A percentile compares a stretch with the other conserved stretches of the same genome.
These are phyloP conservation scores for Sylvicapra grimmia DNA, from an alignment of 2,113 vertebrate species.

Conservation along the genomic window DNA sequence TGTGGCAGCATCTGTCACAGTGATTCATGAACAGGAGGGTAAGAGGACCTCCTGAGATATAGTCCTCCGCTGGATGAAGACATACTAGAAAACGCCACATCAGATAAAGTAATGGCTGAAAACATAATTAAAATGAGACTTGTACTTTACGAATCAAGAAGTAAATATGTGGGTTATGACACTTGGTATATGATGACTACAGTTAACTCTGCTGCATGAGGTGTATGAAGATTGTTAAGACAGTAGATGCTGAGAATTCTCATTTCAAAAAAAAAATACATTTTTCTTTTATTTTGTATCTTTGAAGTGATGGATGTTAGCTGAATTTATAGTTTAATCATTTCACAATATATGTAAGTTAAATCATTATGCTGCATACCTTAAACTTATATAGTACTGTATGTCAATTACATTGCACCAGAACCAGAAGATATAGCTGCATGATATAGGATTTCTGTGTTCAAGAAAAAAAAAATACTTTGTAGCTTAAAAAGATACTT, in stretches of 20 bases:
- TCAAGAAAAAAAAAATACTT: background rate
- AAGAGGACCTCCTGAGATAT: background rate
- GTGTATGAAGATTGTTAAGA: background rate
- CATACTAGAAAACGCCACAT: background rate
- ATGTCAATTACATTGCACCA: background rate
- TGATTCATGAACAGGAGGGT: background rate
- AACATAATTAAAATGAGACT: background rate
- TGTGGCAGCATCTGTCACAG: rapidly evolving
- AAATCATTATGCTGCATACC: background rate
- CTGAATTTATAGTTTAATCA: background rate
- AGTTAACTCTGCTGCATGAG: background rate
- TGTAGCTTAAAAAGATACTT: background rate
- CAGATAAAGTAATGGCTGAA: background rate
- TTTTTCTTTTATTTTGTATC: background rate
- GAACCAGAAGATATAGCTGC: background rate
- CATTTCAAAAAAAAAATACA: background rate
- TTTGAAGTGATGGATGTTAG: background rate
- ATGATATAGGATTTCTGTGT: background rate
- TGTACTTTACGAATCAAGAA: background rate
- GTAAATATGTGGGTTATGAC: background rate
- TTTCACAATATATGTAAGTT: background rate
- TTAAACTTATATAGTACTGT: background rate
- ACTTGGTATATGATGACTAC: background rate
- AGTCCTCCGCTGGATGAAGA: background rate
- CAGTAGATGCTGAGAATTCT: background rate